Conservation (phyloP, 2,113 vertebrate species). For the Silurus meridionalis region DNA sequence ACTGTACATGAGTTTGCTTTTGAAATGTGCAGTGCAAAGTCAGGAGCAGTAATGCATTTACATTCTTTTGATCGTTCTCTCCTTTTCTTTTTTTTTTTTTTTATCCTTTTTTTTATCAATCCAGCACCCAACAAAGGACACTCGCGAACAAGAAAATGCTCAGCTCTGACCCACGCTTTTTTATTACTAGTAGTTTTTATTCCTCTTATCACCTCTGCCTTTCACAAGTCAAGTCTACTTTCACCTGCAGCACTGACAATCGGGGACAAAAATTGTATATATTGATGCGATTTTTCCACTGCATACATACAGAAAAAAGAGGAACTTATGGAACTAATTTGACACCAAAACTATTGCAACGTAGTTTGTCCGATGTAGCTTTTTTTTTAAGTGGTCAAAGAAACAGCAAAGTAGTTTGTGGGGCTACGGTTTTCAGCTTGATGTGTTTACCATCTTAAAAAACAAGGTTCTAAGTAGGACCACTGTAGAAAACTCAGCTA, state of each 20-base stretch:
- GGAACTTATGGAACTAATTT: not conserved
- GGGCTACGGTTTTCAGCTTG: no score
- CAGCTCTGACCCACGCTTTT: not conserved
- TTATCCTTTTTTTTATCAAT: not conserved
- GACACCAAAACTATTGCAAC: no score
- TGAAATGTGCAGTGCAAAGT: not conserved
- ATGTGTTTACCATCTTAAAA: no score
- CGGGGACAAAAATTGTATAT: not conserved
- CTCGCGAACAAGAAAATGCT: constrained; percentile 85
- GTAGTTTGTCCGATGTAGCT: no score
- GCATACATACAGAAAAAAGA: not conserved
- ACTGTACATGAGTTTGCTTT: not conserved
- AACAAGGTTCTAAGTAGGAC: no score
- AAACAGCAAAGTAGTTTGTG: no score
- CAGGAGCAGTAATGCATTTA: not conserved
- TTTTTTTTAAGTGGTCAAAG: no score
- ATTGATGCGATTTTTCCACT: not conserved
- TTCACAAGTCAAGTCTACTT: not conserved
- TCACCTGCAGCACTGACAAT: not conserved
- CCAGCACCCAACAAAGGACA: constrained; percentile 89
- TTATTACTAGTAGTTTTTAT: not conserved
- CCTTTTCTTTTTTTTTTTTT: not conserved
- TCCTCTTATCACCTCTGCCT: not conserved
- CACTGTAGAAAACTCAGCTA: no score
- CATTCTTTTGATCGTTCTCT: not conserved